These are phyloP conservation scores for Mamestra configurata DNA, from an alignment of 1,140 invertebrate species.

Conservation along the genomic window DNA sequence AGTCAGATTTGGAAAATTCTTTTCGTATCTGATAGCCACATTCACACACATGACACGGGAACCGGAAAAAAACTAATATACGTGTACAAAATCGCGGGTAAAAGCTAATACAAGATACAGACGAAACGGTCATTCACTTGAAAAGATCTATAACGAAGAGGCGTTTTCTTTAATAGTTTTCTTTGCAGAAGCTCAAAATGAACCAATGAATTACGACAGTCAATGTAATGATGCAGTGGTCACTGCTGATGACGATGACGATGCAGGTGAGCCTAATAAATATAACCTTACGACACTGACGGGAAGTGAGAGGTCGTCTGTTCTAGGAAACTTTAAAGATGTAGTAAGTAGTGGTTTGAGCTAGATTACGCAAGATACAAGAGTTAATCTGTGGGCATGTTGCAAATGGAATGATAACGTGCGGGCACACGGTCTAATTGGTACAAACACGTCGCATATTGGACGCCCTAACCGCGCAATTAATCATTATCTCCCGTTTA, in stretches of 20 bases:
- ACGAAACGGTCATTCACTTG: no score
- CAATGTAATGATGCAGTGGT: not conserved
- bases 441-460: no score
- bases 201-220: not conserved
- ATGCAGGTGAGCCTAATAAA: conserved; percentile 16
- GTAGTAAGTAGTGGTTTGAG: not conserved
- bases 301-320: conserved; percentile 12
- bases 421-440: not conserved
- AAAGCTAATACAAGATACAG: no score
- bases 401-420: conserved; percentile 9
- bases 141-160: not conserved
- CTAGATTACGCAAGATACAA: conserved; percentile 2
- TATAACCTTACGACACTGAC: conserved; percentile 10
- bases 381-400: conserved; percentile 24
- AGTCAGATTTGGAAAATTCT: no score
- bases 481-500: not conserved
- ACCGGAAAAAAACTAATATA: no score
- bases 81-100: no score
- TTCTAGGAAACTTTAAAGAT: conserved; percentile 14
- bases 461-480: not conserved
- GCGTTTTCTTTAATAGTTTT: no score
- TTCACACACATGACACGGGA: no score
- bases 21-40: no score
- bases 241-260: not conserved
- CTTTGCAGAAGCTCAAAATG: no score